Percentiles rank a stretch among this genome's conserved stretches.
Evolutionary conservation across 2,113 vertebrate species (phyloP).

Genomic region (Solea solea): DNA sequence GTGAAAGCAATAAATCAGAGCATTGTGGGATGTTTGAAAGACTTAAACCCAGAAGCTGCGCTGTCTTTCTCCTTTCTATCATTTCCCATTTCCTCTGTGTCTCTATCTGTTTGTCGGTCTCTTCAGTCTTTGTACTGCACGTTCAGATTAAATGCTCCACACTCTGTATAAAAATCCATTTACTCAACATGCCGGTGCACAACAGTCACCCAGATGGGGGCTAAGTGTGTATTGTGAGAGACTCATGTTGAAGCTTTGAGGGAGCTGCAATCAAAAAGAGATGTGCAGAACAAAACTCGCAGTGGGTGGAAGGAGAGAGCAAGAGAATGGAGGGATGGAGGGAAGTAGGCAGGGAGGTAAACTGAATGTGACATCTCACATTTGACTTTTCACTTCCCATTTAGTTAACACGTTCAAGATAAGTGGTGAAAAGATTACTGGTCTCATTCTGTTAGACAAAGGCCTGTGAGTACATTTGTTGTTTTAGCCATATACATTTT

Average conservation of each 20-base stretch:
- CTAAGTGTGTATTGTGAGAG: constrained; percentile 43
- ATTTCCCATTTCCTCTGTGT: not conserved
- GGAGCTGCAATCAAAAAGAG: constrained; percentile 65
- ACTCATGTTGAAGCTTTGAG: constrained; percentile 30
- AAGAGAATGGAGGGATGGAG: constrained; percentile 10
- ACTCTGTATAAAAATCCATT: constrained; percentile 62
- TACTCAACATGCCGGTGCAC: constrained; percentile 56
- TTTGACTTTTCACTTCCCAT: constrained; percentile 79
- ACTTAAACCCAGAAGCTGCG: constrained; percentile 5
- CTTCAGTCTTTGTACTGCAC: constrained; percentile 40
- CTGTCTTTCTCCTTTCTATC: not conserved
- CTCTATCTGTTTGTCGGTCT: constrained; percentile 35
- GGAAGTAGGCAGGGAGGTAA: constrained; percentile 66
- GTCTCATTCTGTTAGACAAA: constrained; percentile 70
- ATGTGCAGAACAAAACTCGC: constrained; percentile 32
- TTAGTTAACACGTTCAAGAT: constrained; percentile 67
- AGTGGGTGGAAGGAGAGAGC: constrained; percentile 23
- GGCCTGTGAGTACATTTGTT: constrained; percentile 40
- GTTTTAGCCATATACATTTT: constrained; percentile 43
- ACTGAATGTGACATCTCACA: constrained; percentile 79
- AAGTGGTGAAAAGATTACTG: constrained; percentile 74
- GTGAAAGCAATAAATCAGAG: not conserved
- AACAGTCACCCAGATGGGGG: constrained; percentile 40
- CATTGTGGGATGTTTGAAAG: not conserved
- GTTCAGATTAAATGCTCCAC: constrained; percentile 47